phyloP scores from a whole-genome alignment of 2,113 vertebrate genomes.

The Lethenteron camtschaticum region DNA sequence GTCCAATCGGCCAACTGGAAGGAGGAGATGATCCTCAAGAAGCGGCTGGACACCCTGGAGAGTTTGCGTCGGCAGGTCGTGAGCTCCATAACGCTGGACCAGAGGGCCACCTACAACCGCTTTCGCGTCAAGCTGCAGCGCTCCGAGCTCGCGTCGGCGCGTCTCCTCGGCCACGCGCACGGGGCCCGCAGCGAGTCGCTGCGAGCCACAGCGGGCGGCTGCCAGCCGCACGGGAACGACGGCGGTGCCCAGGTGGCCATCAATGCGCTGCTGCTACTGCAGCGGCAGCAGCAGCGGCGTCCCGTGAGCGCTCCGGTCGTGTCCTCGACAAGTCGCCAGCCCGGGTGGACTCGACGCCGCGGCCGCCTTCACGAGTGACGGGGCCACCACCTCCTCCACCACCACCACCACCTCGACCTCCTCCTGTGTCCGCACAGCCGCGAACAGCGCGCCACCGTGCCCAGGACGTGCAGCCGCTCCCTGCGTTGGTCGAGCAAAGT shows the following conservation, averaged over 20 bases:
- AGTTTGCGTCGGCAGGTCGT: constrained; percentile 12
- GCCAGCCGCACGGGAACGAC: not conserved
- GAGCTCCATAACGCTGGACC: constrained; percentile 9
- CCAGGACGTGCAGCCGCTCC: no score
- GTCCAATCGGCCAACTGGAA: constrained; percentile 11
- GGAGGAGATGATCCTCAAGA: constrained; percentile 15
- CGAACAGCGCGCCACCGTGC: no score
- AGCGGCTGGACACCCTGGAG: constrained; percentile 10
- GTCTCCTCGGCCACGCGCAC: not conserved
- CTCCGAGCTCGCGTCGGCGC: constrained; percentile 12
- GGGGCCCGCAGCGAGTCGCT: constrained; percentile 9
- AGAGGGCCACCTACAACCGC: constrained; percentile 14
- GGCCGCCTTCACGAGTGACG: no score
- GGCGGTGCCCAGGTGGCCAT: not conserved
- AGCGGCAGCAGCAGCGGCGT: no score
- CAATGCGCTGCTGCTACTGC: no score
- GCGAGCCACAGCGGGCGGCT: not conserved
- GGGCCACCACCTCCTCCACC: no score
- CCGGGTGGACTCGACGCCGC: no score
- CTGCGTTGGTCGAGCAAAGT: no score
- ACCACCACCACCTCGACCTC: no score
- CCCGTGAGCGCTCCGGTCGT: no score
- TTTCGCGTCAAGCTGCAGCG: constrained; percentile 11
- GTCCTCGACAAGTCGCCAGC: no score
- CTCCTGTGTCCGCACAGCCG: no score